Evolutionary conservation across 2,888 invertebrate genomes (phyloP).

Genomic region (Anticlea derivata): DNA sequence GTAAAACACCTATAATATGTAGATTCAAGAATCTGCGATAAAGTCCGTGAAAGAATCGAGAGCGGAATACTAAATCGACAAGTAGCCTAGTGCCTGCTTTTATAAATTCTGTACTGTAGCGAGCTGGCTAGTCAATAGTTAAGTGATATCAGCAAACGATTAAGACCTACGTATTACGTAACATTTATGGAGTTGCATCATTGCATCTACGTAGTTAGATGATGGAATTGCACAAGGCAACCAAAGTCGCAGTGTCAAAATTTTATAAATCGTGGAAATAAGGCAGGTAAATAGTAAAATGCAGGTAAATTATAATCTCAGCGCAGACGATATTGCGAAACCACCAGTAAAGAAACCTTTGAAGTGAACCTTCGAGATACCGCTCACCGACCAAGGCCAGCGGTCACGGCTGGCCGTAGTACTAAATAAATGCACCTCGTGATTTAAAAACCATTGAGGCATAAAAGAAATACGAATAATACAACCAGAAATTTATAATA

Average conservation of each 20-base stretch:
- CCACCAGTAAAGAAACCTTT: constrained; percentile 57
- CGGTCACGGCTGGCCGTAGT: constrained; percentile 76
- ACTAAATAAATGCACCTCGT: constrained; percentile 53
- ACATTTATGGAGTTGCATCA: constrained; percentile 1
- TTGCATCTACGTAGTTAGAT: constrained; percentile 6
- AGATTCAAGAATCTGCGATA: too few relatives aligned
- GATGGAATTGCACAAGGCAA: constrained; percentile 10
- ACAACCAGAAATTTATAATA: background rate
- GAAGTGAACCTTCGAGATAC: constrained; percentile 59
- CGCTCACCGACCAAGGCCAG: constrained; percentile 73
- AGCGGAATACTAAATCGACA: too few relatives aligned
- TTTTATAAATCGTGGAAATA: constrained; percentile 1
- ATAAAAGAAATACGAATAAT: constrained; percentile 2
- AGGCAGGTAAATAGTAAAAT: constrained; percentile 32
- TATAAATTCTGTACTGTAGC: too few relatives aligned
- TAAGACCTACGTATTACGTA: constrained; percentile 16
- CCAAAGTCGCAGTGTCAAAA: constrained; percentile 6
- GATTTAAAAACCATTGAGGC: constrained; percentile 30
- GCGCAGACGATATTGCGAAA: constrained; percentile 60
- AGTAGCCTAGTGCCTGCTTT: too few relatives aligned
- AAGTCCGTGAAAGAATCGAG: too few relatives aligned
- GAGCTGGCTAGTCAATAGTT: background rate
- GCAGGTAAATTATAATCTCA: constrained; percentile 41
- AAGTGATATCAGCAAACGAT: constrained; percentile 3
- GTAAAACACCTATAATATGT: too few relatives aligned